These are phyloP conservation scores for Gymnothorax javanicus DNA, from an alignment of 2,797 vertebrate genomes.

Conservation along the genomic window DNA sequence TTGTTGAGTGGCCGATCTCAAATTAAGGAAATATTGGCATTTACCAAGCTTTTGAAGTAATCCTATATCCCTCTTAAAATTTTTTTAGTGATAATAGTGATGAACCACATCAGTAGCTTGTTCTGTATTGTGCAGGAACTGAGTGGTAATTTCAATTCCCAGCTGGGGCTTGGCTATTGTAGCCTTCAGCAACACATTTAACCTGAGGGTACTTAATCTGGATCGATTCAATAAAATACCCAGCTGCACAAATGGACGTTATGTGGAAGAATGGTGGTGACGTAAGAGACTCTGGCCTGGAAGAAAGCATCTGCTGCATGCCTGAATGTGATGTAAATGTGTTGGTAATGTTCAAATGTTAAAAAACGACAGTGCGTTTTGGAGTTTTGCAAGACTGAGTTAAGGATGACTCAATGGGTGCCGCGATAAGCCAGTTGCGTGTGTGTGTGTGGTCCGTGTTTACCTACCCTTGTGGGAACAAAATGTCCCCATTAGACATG, in stretches of 20 bases:
- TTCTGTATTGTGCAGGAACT: neutral
- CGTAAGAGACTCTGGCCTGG: neutral
- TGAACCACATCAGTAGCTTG: neutral
- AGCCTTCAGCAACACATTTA: neutral
- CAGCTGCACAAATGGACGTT: neutral
- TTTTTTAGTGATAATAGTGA: neutral
- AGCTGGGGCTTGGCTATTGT: neutral
- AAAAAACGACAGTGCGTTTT: neutral
- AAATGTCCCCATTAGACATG: too few relatives aligned
- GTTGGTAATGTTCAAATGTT: neutral
- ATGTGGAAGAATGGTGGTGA: neutral
- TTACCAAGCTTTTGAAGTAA: neutral
- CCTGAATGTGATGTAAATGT: neutral
- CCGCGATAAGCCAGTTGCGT: neutral
- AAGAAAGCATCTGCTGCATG: neutral
- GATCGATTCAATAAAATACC: neutral
- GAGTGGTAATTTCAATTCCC: neutral
- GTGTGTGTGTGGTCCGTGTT: neutral
- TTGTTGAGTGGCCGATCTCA: neutral
- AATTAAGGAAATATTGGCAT: neutral
- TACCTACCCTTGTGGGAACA: too few relatives aligned
- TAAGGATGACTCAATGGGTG: neutral
- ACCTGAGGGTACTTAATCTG: neutral
- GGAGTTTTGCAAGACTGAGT: neutral
- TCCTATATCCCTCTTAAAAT: neutral